These are phyloP conservation scores for Diaperis boleti DNA, from an alignment of 2,888 invertebrate species.

Conservation along the genomic window DNA sequence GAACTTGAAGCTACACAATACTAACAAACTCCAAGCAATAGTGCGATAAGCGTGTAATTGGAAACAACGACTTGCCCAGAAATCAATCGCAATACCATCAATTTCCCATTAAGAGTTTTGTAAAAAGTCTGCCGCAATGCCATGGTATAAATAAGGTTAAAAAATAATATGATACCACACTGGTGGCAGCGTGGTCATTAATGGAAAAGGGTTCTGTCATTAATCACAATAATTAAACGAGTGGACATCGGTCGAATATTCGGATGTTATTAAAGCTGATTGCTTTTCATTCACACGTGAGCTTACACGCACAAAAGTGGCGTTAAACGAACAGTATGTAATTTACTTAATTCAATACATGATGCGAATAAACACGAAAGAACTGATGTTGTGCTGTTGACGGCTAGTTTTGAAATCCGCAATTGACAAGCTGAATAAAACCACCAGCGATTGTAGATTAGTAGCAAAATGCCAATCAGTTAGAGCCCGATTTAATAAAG, in stretches of 20 bases:
- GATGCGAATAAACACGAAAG: conserved; percentile 19
- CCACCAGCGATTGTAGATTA: background rate
- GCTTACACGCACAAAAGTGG: conserved; percentile 3
- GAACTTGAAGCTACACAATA: too few relatives aligned
- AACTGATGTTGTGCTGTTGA: background rate
- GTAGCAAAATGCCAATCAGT: background rate
- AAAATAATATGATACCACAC: too few relatives aligned
- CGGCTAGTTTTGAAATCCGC: background rate
- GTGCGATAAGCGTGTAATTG: too few relatives aligned
- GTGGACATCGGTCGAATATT: conserved; percentile 4
- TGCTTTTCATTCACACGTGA: conserved; percentile 14
- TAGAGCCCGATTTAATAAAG: conserved; percentile 1
- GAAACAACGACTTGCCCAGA: background rate
- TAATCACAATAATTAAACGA: conserved; percentile 13
- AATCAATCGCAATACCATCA: conserved; percentile 5
- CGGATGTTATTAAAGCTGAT: conserved; percentile 17
- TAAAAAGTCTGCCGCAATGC: background rate
- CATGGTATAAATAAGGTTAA: too few relatives aligned
- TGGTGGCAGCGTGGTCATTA: background rate
- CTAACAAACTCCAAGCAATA: too few relatives aligned
- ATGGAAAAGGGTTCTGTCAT: background rate
- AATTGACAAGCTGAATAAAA: conserved; percentile 4
- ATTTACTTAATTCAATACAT: conserved; percentile 20
- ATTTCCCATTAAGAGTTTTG: background rate
- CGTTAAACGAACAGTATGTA: conserved; percentile 13